Conservation (phyloP, 2,113 vertebrate genomes). For the Melanocharis versteri region DNA sequence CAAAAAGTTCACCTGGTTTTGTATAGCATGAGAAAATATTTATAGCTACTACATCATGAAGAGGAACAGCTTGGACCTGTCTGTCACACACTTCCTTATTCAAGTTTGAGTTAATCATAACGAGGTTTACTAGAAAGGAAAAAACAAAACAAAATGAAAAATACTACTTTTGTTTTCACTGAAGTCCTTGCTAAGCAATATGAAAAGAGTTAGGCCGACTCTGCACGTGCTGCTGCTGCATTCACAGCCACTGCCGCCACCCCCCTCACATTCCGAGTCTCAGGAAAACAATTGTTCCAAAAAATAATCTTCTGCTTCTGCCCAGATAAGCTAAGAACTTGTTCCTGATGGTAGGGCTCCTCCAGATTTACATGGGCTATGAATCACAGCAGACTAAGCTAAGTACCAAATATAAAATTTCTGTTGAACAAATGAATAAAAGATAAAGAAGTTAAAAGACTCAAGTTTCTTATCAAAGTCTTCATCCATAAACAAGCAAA, state of each 20-base stretch:
- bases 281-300: neutral
- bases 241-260: neutral
- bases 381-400: neutral
- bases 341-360: neutral
- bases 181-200: neutral
- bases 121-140: neutral
- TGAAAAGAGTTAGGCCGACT: neutral
- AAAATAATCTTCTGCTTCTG: neutral
- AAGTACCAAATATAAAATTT: neutral
- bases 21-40: neutral
- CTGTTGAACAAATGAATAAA: neutral
- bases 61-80: neutral
- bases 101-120: neutral
- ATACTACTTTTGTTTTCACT: neutral
- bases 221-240: neutral
- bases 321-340: neutral
- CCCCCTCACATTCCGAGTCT: neutral
- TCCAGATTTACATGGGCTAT: neutral
- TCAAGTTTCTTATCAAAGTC: neutral
- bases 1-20: neutral
- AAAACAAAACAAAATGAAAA: accelerated
- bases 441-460: neutral
- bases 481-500: neutral
- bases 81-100: neutral
- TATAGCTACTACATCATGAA: neutral